Percentiles rank a stretch among this genome's conserved stretches.
phyloP scores from a whole-genome alignment of 2,888 invertebrate genomes.

The Nephrotoma flavescens region DNA sequence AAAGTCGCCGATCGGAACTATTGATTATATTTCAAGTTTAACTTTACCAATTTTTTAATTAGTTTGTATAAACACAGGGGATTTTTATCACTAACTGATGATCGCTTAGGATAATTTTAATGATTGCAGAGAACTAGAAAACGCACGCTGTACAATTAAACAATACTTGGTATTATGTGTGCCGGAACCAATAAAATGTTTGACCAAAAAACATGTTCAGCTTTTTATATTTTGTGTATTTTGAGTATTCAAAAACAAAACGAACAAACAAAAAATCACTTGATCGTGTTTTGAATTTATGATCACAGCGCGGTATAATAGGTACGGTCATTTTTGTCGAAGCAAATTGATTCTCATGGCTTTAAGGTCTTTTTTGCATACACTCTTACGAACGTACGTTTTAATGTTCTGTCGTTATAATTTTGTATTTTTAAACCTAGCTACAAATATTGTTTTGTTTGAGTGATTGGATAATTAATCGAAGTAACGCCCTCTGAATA shows the following conservation, averaged over 20 bases:
- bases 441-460: neutral
- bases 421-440: neutral
- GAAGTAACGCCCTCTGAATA: neutral
- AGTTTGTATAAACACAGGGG: neutral
- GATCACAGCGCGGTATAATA: neutral
- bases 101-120: neutral
- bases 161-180: neutral
- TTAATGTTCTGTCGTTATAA: neutral
- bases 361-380: neutral
- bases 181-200: neutral
- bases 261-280: neutral
- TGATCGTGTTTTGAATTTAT: neutral
- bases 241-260: neutral
- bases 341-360: neutral
- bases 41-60: neutral
- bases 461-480: neutral
- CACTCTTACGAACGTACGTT: neutral
- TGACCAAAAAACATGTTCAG: neutral
- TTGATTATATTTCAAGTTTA: neutral
- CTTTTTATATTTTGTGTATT: neutral
- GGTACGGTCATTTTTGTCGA: neutral
- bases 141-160: neutral
- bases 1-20: neutral
- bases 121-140: neutral
- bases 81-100: neutral